Percentiles rank a stretch among this genome's conserved stretches.
Evolutionary conservation across 2,888 invertebrate genomes (phyloP).

Genomic region (Limenitis camilla): DNA sequence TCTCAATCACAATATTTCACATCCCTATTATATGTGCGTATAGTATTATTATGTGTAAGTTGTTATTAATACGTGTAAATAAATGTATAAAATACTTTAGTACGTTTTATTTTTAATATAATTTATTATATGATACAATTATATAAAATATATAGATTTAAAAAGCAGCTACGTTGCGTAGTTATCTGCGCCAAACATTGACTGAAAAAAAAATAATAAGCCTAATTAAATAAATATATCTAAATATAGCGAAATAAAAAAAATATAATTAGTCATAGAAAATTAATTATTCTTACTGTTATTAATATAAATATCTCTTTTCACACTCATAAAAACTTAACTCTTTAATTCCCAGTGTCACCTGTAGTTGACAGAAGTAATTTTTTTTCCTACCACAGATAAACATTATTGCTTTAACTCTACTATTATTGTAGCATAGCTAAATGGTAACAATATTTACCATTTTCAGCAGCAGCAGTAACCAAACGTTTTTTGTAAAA

Average conservation of each 20-base stretch:
- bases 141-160: constrained; percentile 17
- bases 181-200: constrained; percentile 66
- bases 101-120: constrained; percentile 15
- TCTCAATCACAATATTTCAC: background rate
- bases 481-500: too few relatives aligned
- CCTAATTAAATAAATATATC: background rate
- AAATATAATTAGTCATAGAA: too few relatives aligned
- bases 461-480: too few relatives aligned
- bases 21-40: constrained; percentile 31
- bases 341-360: too few relatives aligned
- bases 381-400: too few relatives aligned
- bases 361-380: too few relatives aligned
- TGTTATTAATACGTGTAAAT: constrained; percentile 44
- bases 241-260: background rate
- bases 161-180: constrained; percentile 43
- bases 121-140: constrained; percentile 24
- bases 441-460: too few relatives aligned
- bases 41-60: constrained; percentile 42
- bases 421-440: too few relatives aligned
- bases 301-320: too few relatives aligned
- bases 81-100: constrained; percentile 28
- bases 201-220: constrained; percentile 47
- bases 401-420: too few relatives aligned
- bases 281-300: too few relatives aligned
- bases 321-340: too few relatives aligned